Percentiles rank a stretch among this genome's conserved stretches.
These are phyloP conservation scores for Epirrhoe tristata DNA, from an alignment of 2,888 invertebrate genomes.

Conservation along the genomic window DNA sequence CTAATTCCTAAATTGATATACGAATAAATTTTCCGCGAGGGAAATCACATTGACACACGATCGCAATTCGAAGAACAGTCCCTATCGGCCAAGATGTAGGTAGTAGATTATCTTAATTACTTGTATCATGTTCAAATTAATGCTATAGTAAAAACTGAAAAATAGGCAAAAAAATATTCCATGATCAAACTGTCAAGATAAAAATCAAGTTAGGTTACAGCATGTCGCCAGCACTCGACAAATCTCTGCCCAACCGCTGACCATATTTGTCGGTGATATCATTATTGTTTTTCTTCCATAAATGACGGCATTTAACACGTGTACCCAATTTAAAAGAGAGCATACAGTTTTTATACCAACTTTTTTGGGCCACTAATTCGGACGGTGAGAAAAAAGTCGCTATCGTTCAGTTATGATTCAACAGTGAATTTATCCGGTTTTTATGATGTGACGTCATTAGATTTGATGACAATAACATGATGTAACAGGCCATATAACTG, in stretches of 20 bases:
- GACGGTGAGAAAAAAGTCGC: conserved; percentile 47
- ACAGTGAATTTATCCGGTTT: conserved; percentile 38
- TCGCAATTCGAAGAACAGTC: no score
- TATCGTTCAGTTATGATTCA: conserved; percentile 49
- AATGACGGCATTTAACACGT: conserved; percentile 72
- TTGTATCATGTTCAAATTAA: neutral
- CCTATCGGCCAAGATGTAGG: neutral
- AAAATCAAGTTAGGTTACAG: conserved; percentile 7
- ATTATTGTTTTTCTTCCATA: conserved; percentile 66
- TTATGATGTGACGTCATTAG: conserved; percentile 35
- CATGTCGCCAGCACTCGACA: conserved; percentile 17
- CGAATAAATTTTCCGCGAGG: no score
- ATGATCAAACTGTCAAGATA: conserved; percentile 16
- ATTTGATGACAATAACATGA: conserved; percentile 23
- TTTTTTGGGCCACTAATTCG: conserved; percentile 55
- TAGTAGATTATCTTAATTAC: neutral
- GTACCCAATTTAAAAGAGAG: conserved; percentile 71
- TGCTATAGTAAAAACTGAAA: neutral
- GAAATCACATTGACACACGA: no score
- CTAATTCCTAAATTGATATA: no score
- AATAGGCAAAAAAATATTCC: conserved; percentile 6
- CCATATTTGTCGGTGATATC: conserved; percentile 68
- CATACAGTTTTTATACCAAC: conserved; percentile 51
- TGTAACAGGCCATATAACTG: conserved; percentile 22
- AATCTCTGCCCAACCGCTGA: conserved; percentile 45